Base-by-base conservation (phyloP, 1,140 invertebrate species). In the Drosophila pallidifrons region DNA sequence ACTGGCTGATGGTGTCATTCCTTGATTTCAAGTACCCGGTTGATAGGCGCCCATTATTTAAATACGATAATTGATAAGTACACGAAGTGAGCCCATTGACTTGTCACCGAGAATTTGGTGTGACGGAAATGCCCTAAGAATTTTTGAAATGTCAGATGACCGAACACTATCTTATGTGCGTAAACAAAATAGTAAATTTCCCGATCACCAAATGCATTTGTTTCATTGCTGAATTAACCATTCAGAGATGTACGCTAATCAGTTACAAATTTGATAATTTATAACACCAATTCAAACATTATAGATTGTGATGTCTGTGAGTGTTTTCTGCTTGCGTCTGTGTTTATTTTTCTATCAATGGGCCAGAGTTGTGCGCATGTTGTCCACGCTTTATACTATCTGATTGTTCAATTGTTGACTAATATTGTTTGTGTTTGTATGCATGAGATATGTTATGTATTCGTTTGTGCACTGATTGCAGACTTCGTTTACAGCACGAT, bases 381-480 rank as follows among this genome's bases (percentile, higher is more conserved):
- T 10, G 13, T 59, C 61, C 25, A 35, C 43, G 61, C 28, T 54
- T 45, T 3, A 3, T 25, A 61, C 58, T 69, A 61, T 61, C 67
- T 20, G 6, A 55, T 10, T 32, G 15, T n/a, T 57, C 15, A 20
- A 38, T 32, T 10, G 45, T 63, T 38, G 35, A 11, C 35, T 11
- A 3, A 38, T 2, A 25, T 25, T 25, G 3, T 38, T 38, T 38
- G n/a, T 32, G 5, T 41, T 25, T 25, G 20, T 51, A 5, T 5
- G 46, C 20, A 32, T 51, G 10, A 15, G 32, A 43, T 11, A 13
- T 43, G 5, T 43, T 11, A 13, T 43, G 5, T 43, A n/a, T 20
- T 25, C 51, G 57, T 61, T n/a, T 13, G 52, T 82, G 76, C 58
- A 0, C 64, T 88, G 79, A 82, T 87, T 86, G 64, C 20, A 46